These are phyloP conservation scores for Perodicticus potto DNA, from an alignment of 2,797 vertebrate species.

Conservation along the genomic window DNA sequence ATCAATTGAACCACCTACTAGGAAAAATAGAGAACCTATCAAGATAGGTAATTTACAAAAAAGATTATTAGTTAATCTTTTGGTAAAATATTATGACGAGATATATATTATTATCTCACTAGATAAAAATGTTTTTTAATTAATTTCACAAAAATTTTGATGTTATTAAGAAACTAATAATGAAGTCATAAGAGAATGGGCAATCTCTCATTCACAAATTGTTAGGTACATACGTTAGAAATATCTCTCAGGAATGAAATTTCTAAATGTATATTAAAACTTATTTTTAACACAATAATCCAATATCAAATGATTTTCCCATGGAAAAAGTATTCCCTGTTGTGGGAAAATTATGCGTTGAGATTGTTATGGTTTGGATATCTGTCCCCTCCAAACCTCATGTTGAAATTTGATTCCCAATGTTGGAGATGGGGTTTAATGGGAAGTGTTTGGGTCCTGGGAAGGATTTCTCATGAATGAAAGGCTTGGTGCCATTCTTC, in stretches of 20 bases:
- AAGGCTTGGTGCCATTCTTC: neutral
- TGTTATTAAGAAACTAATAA: neutral
- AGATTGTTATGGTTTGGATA: neutral
- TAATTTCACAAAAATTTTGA: neutral
- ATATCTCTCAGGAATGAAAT: neutral
- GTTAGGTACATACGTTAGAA: neutral
- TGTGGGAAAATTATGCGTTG: neutral
- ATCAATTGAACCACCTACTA: neutral
- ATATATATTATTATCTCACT: neutral
- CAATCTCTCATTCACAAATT: neutral
- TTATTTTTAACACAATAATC: neutral
- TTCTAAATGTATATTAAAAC: neutral
- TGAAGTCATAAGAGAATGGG: neutral
- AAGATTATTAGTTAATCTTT: neutral
- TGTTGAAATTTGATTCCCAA: neutral
- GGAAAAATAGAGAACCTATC: neutral
- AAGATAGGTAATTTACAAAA: neutral
- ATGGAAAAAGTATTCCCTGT: neutral
- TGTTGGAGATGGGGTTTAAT: neutral
- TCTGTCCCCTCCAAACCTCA: neutral
- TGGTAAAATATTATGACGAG: neutral
- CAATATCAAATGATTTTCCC: neutral
- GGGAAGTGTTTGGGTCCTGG: neutral
- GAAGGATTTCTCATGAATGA: neutral
- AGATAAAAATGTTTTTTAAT: neutral